phyloP scores from a whole-genome alignment of 1,140 invertebrate genomes.

The Muscidifurax raptorellus region DNA sequence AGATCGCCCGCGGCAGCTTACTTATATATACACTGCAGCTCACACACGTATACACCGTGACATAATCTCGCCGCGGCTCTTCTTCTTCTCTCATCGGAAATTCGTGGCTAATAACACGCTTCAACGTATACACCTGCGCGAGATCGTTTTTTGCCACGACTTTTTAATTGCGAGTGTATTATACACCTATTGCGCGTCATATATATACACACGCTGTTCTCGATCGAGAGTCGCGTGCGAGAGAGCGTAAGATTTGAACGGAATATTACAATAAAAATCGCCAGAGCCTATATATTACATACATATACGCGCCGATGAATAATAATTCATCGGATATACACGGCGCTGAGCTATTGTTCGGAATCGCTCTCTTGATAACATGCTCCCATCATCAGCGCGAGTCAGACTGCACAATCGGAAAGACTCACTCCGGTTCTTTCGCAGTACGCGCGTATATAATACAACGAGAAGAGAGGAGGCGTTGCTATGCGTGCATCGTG shows the following conservation, averaged over 20 bases:
- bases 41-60: not conserved
- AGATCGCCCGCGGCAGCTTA: not conserved
- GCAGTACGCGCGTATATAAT: too few species aligned
- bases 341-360: too few species aligned
- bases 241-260: not conserved
- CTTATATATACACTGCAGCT: not conserved
- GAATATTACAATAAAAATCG: too few species aligned
- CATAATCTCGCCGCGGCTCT: not conserved
- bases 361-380: too few species aligned
- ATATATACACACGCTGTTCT: too few species aligned
- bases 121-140: not conserved
- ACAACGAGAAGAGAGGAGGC: not conserved
- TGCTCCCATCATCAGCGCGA: too few species aligned
- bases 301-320: too few species aligned
- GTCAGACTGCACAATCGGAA: not conserved
- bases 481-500: constrained; percentile 16
- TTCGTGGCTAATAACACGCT: not conserved
- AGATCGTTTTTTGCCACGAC: not conserved
- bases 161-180: too few species aligned
- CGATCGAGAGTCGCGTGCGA: too few species aligned
- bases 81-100: not conserved
- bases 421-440: not conserved
- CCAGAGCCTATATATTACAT: too few species aligned
- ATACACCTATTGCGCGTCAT: too few species aligned
- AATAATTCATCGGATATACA: too few species aligned